These are phyloP conservation scores for Drosophila arizonae DNA, from an alignment of 1,140 invertebrate genomes.

Conservation along the genomic window DNA sequence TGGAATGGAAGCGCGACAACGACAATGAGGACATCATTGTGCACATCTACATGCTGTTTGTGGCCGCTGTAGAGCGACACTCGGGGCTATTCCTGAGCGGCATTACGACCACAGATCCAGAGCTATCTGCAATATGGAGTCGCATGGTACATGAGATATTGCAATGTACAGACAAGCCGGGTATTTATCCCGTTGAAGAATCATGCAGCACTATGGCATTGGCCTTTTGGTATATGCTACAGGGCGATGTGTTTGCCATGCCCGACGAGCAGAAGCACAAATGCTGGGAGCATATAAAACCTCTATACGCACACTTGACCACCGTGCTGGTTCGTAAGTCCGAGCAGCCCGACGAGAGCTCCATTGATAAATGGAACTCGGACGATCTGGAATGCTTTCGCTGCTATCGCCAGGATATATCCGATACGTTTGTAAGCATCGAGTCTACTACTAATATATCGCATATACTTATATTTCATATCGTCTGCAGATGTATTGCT, in stretches of 20 bases:
- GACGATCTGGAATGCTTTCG: conserved; percentile 94
- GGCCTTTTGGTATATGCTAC: conserved; percentile 95
- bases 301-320: conserved; percentile 78
- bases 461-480: not conserved
- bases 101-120: conserved; percentile 81
- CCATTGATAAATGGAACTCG: conserved; percentile 80
- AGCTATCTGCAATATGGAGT: conserved; percentile 80
- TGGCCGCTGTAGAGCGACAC: conserved; percentile 87
- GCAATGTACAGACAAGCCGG: conserved; percentile 90
- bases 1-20: conserved; percentile 81
- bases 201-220: conserved; percentile 92
- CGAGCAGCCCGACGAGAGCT: conserved; percentile 78
- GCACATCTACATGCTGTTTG: conserved; percentile 86
- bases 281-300: conserved; percentile 78
- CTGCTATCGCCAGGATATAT: conserved; percentile 95
- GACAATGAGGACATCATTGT: conserved; percentile 84
- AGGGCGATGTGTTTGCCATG: conserved; percentile 84
- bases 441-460: not conserved
- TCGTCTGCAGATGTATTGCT: conserved; percentile 90
- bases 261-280: conserved; percentile 65
- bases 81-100: conserved; percentile 85
- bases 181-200: conserved; percentile 93
- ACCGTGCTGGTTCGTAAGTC: conserved; percentile 76
- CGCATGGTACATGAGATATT: conserved; percentile 85
- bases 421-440: conserved; percentile 90